Conservation (phyloP, 1,140 invertebrate species). For the Drusus annulatus region DNA sequence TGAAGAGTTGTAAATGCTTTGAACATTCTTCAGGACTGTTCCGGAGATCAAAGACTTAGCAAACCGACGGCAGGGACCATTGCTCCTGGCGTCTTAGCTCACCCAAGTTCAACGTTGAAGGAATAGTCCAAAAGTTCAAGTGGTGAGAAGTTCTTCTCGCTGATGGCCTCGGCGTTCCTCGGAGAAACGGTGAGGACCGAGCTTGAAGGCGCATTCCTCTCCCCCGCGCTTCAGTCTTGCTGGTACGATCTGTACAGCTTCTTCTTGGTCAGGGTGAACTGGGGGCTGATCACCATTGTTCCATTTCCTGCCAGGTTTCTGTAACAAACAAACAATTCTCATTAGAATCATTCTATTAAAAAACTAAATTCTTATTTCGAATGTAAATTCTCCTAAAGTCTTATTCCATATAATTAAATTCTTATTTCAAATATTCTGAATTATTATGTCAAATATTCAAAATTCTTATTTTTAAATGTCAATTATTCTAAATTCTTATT, state of each 20-base stretch:
- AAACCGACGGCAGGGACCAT: neutral
- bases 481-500: no score
- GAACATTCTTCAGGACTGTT: conserved; percentile 26
- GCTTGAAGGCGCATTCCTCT: neutral
- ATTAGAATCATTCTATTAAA: conserved; percentile 13
- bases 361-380: neutral
- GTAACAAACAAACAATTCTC: conserved; percentile 49
- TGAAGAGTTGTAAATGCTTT: conserved; percentile 34
- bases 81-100: neutral
- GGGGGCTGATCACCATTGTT: conserved; percentile 87
- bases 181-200: neutral
- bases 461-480: no score
- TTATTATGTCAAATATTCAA: no score
- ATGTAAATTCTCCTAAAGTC: no score
- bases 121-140: conserved; percentile 48
- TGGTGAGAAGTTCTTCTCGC: conserved; percentile 54
- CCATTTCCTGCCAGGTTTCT: conserved; percentile 87
- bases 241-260: conserved; percentile 86
- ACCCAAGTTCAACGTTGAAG: neutral
- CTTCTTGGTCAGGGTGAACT: conserved; percentile 88
- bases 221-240: conserved; percentile 65
- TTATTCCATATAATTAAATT: no score
- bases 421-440: no score
- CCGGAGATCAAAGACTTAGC: conserved; percentile 24
- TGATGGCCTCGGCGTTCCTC: conserved; percentile 26